Conservation (phyloP, 1,140 invertebrate species). For the Eufriesea mexicana region DNA sequence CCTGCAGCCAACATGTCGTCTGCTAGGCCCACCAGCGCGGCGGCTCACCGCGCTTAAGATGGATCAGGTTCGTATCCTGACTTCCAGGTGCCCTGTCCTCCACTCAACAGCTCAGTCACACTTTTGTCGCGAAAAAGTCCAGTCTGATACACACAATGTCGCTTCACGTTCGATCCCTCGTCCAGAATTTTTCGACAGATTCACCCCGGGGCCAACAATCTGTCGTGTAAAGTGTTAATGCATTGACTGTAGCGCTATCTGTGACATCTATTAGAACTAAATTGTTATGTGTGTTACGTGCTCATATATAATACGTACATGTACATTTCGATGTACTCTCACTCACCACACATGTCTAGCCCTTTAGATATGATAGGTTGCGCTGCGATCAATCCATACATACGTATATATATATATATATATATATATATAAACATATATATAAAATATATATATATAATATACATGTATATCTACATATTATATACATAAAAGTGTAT, state of each 20-base stretch:
- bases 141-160: neutral
- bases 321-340: neutral
- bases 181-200: neutral
- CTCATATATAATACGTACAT: neutral
- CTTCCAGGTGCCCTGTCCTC: neutral
- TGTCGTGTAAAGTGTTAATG: conserved; percentile 12
- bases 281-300: neutral
- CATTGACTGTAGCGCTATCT: conserved; percentile 20
- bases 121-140: neutral
- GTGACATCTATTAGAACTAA: conserved; percentile 1
- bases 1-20: conserved; percentile 81
- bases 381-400: conserved; percentile 26
- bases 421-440: neutral
- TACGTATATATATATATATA: neutral
- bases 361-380: conserved; percentile 16
- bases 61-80: conserved; percentile 46
- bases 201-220: conserved; percentile 27
- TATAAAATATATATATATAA: neutral
- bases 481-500: neutral
- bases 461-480: neutral
- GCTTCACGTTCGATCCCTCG: neutral
- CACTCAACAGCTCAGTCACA: neutral
- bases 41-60: conserved; percentile 55
- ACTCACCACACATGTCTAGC: neutral
- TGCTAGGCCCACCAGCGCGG: conserved; percentile 73